Base-by-base conservation (phyloP, 2,113 vertebrate species). In the Oenanthe oenanthe region DNA sequence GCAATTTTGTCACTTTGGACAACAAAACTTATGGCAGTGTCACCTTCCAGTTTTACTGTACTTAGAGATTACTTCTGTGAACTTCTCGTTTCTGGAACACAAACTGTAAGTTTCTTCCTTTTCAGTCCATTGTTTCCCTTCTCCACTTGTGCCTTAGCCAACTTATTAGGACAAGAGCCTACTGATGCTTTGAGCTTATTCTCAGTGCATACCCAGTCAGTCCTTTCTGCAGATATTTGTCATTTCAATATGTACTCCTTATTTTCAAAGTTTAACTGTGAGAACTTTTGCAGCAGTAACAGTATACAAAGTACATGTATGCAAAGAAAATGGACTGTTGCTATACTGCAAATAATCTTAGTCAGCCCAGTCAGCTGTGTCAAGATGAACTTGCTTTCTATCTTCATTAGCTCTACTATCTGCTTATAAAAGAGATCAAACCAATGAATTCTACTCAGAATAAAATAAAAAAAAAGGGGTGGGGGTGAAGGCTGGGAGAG, bases 401-500 rank as follows among this genome's bases (percentile, higher is more conserved):
- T 74, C 68, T 56, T 48, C 31, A 74, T 78, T 71, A 73, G 36
- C 38, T 62, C 25, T 10, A 45, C 26, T 75, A 11, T 53, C 48
- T 70, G 20, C 40, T 80, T 78, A 45, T 36, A 65, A 71, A 76
- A 86, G 48, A 74, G 13, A 86, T 45, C n/a, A 89, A 89, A 54
- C 2, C 29, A 68, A 65, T 74, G n/a, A 75, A 91, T 91, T 67
- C 42, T 76, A 51, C 29, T 36, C 63, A 7, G 5, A 12, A 32
- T 36, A 24, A 4, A 31, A 36, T 36, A 36, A 36, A 36, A 36
- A 36, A 36, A 17, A 2, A 26, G 13, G 25, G 15, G 3, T n/a
- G 1, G 0, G 1, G 19, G 7, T 17, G 13, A 8, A 7, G 8
- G 36, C 1, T 1, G 19, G 1, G 7, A 19, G 7, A 48, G 3